phyloP scores from a whole-genome alignment of 2,888 invertebrate species.

The Hyalella azteca region DNA sequence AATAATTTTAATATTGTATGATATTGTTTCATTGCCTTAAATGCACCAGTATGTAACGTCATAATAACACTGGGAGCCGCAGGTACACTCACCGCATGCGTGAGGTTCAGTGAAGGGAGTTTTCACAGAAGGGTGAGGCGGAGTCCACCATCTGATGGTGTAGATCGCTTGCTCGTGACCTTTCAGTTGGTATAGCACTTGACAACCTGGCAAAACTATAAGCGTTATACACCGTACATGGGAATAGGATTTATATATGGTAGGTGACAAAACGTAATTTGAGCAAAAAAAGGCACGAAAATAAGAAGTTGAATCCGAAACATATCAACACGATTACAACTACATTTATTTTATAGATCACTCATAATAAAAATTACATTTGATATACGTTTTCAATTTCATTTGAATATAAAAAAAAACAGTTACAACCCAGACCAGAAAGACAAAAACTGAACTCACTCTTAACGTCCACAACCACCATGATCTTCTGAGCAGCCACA shows the following conservation, averaged over 20 bases:
- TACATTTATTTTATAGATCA: background rate
- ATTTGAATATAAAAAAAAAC: background rate
- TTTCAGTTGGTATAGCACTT: constrained; percentile 41
- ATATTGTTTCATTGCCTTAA: no score
- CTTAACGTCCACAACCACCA: constrained; percentile 43
- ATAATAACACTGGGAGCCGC: no score
- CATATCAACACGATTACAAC: background rate
- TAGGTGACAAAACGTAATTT: background rate
- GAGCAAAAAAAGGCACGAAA: background rate
- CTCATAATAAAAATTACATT: background rate
- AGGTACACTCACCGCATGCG: no score
- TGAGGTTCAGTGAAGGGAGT: constrained; percentile 38
- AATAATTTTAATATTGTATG: no score
- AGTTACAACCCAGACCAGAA: background rate
- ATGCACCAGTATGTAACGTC: no score
- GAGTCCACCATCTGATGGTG: constrained; percentile 45
- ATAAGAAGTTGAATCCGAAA: background rate
- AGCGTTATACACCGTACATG: background rate
- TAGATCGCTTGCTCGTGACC: constrained; percentile 50
- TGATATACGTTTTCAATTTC: background rate
- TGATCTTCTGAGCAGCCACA: constrained; percentile 46
- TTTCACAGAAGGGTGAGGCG: constrained; percentile 4
- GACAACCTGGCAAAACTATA: constrained; percentile 40
- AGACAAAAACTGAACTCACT: constrained; percentile 22
- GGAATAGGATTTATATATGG: no score